A percentile compares a stretch with the other conserved stretches of the same genome.
These are phyloP conservation scores for Venusia cambrica DNA, from an alignment of 2,888 invertebrate genomes.

Conservation along the genomic window DNA sequence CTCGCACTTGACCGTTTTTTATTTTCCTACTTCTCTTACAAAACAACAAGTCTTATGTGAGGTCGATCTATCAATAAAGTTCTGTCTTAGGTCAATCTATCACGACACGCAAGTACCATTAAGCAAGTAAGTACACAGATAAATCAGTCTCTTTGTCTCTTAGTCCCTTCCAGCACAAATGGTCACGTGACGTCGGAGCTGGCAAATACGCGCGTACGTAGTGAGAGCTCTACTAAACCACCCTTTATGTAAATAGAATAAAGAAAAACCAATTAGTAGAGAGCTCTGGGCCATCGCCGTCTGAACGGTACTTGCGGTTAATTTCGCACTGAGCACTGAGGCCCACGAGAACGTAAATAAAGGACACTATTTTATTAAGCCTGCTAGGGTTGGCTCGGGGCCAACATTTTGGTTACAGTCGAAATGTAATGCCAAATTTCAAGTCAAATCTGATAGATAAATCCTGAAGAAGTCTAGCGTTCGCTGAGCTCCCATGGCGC, in stretches of 20 bases:
- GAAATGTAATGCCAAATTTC: background rate
- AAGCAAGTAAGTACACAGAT: too few relatives aligned
- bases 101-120: too few relatives aligned
- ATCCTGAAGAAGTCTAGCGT: too few relatives aligned
- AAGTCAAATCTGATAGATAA: slow-evolving; percentile 1
- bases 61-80: too few relatives aligned
- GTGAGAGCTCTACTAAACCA: slow-evolving; percentile 12
- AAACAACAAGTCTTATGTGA: too few relatives aligned
- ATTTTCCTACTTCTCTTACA: too few relatives aligned
- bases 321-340: slow-evolving; percentile 29
- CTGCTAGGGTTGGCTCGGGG: slow-evolving; percentile 22
- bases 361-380: slow-evolving; percentile 32
- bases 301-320: slow-evolving; percentile 31
- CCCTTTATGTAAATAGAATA: slow-evolving; percentile 25
- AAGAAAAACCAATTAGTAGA: slow-evolving; percentile 35
- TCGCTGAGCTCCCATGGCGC: too few relatives aligned
- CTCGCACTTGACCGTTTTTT: too few relatives aligned
- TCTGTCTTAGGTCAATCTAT: too few relatives aligned
- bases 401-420: slow-evolving; percentile 3
- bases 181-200: slow-evolving; percentile 2
- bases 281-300: slow-evolving; percentile 20
- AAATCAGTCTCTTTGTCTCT: too few relatives aligned
- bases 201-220: slow-evolving; percentile 3
- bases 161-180: slow-evolving; percentile 1
- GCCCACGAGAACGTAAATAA: slow-evolving; percentile 33